These are phyloP conservation scores for Malacoraja senta DNA, from an alignment of 2,797 vertebrate genomes.

Conservation along the genomic window DNA sequence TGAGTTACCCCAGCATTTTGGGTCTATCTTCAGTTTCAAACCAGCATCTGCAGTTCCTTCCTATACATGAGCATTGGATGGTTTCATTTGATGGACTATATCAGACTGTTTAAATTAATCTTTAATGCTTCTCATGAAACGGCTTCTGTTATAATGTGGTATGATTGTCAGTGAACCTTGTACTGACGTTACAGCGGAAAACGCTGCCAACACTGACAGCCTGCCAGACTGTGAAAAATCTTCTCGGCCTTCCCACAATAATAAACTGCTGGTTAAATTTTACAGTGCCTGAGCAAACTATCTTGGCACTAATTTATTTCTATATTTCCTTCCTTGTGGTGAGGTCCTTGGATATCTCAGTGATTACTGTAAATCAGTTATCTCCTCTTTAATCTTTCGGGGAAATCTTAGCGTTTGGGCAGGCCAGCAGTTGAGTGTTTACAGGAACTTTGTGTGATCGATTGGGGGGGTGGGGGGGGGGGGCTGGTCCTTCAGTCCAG, in stretches of 20 bases:
- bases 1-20: too few species aligned
- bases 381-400: background rate
- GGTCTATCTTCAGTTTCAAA: too few species aligned
- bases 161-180: background rate
- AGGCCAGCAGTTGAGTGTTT: background rate
- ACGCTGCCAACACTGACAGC: background rate
- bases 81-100: background rate
- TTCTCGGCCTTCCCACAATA: background rate
- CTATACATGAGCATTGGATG: background rate
- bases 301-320: background rate
- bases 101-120: background rate
- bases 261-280: background rate
- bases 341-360: background rate
- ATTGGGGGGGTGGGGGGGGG: too few species aligned
- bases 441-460: background rate
- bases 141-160: background rate
- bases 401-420: background rate
- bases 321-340: background rate
- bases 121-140: background rate
- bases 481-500: background rate
- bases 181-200: background rate
- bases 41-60: too few species aligned
- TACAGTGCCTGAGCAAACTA: background rate
- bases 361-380: background rate
- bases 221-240: background rate